Evolutionary conservation across 1,140 invertebrate species (phyloP), one percentile per base, ranked within the genome.

Genomic region (Philaenus spumarius): DNA sequence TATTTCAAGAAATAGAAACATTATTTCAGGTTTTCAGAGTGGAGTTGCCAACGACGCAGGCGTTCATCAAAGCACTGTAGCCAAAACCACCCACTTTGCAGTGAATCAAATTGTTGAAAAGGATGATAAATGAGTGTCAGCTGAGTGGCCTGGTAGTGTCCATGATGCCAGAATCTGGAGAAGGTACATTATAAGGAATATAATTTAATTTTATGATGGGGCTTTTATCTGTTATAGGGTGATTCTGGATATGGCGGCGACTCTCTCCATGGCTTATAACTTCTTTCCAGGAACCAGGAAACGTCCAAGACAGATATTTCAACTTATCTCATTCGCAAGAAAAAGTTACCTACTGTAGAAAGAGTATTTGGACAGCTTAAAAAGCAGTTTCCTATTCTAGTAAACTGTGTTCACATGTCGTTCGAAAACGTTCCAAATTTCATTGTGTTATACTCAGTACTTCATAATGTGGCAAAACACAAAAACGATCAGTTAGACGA

Each of bases 121-220:
- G 9, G 19, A n/a, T 19, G 5, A 51, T 51, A 35, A 34, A 12
- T 51, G 30, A 17, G 34, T 51, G 2, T 20, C 2, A 7, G 46
- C 46, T 22, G 48, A 51, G 30, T 51, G 48, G 48, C 48, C 48
- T 26, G 48, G 48, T 15, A 26, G 48, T 51, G 48, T 51, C 48
- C 48, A 51, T 51, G 48, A 51, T 11, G 26, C 48, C 2, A 51
- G 26, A 23, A n/a, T 35, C 5, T 34, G 48, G 48, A 26, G 48
- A 51, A 30, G 30, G 34, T 24, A 26, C 26, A 3, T 6, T 26
- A 15, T 51, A 3, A 51, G 23, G 34, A 15, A 51, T 34, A 12
- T 51, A 2, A 11, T 51, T 20, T 35, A 11, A 15, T 15, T 7
- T 35, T 30, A 30, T 14, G 34, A 30, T 22, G 30, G 3, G 26